Conservation (phyloP, 2,888 invertebrate species). For the Tortricodes alternella region DNA sequence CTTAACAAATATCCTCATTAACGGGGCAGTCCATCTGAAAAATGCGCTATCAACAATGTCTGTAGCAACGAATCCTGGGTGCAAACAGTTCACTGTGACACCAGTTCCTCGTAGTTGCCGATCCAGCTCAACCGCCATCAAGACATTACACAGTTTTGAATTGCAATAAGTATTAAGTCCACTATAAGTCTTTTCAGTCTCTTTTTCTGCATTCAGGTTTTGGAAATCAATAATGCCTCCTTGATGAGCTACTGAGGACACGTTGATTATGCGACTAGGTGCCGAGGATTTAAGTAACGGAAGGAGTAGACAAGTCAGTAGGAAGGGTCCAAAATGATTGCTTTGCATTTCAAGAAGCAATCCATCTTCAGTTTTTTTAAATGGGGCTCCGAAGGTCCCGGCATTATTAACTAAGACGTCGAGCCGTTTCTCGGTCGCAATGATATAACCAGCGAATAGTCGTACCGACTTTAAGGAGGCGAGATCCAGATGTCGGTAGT, state of each 20-base stretch:
- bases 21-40: no score
- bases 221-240: constrained; percentile 37
- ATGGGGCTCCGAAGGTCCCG: constrained; percentile 54
- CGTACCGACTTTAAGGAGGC: constrained; percentile 69
- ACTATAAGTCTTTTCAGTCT: constrained; percentile 31
- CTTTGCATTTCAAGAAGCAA: constrained; percentile 80
- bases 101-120: constrained; percentile 85
- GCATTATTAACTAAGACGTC: constrained; percentile 82
- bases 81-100: constrained; percentile 89
- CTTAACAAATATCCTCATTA: constrained; percentile 45
- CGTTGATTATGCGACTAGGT: constrained; percentile 69
- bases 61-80: constrained; percentile 90
- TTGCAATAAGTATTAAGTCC: constrained; percentile 41
- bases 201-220: constrained; percentile 46
- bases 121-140: constrained; percentile 87
- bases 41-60: constrained; percentile 70
- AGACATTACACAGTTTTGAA: constrained; percentile 82
- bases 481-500: constrained; percentile 62
- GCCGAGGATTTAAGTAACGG: constrained; percentile 52
- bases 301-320: constrained; percentile 82
- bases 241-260: constrained; percentile 77
- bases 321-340: constrained; percentile 83
- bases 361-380: constrained; percentile 77
- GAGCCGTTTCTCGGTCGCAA: constrained; percentile 61
- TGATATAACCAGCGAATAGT: constrained; percentile 79